Conservation (phyloP, 2,113 vertebrate species). For the Calyptommatus sinebrachiatus region DNA sequence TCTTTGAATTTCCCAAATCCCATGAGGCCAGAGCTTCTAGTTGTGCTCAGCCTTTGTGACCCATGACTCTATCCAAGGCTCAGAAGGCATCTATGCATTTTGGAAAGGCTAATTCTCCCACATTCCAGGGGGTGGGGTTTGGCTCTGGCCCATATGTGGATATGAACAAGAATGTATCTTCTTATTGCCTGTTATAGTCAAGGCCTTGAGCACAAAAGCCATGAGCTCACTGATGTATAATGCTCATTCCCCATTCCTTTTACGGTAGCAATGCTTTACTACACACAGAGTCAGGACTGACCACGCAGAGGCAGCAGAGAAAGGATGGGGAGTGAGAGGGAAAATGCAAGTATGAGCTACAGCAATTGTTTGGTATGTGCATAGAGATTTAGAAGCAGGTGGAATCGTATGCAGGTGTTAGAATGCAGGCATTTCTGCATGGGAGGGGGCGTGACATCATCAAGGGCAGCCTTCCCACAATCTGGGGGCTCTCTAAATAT, state of each 20-base stretch:
- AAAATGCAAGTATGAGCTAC: not conserved
- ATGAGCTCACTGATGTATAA: constrained; percentile 62
- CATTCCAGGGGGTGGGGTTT: constrained; percentile 26
- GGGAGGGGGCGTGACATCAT: not conserved
- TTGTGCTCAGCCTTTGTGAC: not conserved
- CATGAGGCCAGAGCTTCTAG: not conserved
- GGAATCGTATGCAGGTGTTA: not conserved
- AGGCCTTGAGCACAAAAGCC: constrained; percentile 58
- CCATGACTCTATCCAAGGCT: not conserved
- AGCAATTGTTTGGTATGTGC: not conserved
- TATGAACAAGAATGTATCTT: constrained; percentile 53
- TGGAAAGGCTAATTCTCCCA: constrained; percentile 1
- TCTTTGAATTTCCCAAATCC: not conserved
- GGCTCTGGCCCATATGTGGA: constrained; percentile 43
- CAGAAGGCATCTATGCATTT: not conserved
- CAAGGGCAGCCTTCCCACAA: not conserved
- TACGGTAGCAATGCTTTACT: constrained; percentile 51
- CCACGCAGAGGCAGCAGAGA: not conserved
- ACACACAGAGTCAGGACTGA: not conserved
- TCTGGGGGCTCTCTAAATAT: too few species aligned
- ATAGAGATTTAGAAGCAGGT: not conserved
- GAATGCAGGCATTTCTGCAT: not conserved
- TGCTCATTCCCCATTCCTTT: constrained; percentile 49
- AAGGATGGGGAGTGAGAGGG: not conserved
- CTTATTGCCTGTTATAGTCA: constrained; percentile 71